Conservation (phyloP, 1,140 invertebrate species). For the Cryptotermes secundus region DNA sequence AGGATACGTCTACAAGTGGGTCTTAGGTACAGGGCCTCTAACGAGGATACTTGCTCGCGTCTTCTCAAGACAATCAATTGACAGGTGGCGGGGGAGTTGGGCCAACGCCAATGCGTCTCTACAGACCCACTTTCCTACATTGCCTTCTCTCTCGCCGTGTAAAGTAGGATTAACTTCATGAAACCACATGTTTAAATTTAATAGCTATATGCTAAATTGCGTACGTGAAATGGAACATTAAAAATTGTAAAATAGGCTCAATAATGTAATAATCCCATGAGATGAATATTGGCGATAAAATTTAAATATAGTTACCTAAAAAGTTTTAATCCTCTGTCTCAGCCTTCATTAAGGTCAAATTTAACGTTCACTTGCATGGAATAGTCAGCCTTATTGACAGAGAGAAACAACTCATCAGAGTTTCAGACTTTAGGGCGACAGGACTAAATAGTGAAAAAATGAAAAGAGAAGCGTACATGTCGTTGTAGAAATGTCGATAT, state of each 20-base stretch:
- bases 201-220: neutral
- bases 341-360: neutral
- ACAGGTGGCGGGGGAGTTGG: conserved; percentile 7
- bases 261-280: neutral
- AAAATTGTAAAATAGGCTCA: neutral
- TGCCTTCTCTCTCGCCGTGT: neutral
- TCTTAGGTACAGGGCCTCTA: neutral
- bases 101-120: neutral
- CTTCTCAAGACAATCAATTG: neutral
- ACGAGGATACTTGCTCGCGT: neutral
- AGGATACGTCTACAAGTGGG: neutral
- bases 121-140: neutral
- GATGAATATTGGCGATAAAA: neutral
- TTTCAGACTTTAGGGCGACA: too few species aligned
- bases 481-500: too few species aligned
- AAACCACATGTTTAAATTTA: neutral
- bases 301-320: neutral
- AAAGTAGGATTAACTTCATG: neutral
- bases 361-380: neutral
- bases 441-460: too few species aligned
- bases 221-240: neutral
- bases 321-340: neutral
- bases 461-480: too few species aligned
- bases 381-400: neutral
- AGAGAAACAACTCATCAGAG: too few species aligned